These are phyloP conservation scores for Capitulum mitella DNA, from an alignment of 2,888 invertebrate species.

Conservation along the genomic window DNA sequence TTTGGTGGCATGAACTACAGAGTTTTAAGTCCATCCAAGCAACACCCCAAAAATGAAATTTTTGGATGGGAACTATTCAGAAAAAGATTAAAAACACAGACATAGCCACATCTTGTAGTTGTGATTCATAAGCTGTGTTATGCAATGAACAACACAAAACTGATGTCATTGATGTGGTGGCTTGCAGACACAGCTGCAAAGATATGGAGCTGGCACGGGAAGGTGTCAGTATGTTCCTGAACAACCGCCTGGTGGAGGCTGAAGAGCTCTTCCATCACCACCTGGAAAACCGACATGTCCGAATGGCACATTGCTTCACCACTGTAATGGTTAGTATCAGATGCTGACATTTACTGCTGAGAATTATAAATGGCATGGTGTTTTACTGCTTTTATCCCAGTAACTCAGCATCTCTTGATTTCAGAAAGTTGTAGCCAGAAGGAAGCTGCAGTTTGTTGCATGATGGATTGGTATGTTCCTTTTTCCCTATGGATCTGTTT, in stretches of 20 bases:
- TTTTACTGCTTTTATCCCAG: not conserved
- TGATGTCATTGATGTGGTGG: too few relatives aligned
- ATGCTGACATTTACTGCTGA: not conserved
- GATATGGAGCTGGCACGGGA: conserved; percentile 42
- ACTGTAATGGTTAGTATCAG: conserved; percentile 47
- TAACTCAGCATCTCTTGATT: not conserved
- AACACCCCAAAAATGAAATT: too few relatives aligned
- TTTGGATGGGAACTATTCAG: too few relatives aligned
- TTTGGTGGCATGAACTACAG: too few relatives aligned
- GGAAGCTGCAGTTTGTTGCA: too few relatives aligned
- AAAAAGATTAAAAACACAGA: too few relatives aligned
- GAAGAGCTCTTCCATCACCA: conserved; percentile 44
- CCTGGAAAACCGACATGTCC: conserved; percentile 47
- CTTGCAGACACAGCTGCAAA: too few relatives aligned
- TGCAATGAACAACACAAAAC: too few relatives aligned
- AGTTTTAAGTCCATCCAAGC: too few relatives aligned
- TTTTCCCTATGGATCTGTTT: not conserved
- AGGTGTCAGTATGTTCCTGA: conserved; percentile 47
- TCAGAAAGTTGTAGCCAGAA: too few relatives aligned
- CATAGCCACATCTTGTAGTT: too few relatives aligned
- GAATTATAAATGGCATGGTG: not conserved
- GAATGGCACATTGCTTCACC: conserved; percentile 48
- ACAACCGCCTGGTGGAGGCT: conserved; percentile 48
- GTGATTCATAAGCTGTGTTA: too few relatives aligned
- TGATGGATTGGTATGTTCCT: not conserved